Evolutionary conservation across 2,888 invertebrate genomes (phyloP).

Genomic region (Synergus laeviventris): DNA sequence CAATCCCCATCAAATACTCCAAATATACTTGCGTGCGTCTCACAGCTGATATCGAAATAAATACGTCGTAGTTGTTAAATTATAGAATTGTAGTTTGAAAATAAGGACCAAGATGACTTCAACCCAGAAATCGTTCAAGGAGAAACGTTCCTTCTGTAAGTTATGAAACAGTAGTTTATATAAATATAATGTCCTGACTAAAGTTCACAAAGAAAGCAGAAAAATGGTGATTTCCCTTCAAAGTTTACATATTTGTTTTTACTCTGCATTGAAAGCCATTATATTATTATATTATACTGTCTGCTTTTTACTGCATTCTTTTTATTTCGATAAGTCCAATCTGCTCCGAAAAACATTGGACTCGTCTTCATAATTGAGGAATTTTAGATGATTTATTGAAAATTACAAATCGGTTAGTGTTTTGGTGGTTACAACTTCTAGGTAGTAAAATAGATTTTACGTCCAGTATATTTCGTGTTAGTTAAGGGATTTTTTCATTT

Average conservation of each 20-base stretch:
- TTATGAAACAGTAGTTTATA: slow-evolving; percentile 22
- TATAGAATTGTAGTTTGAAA: slow-evolving; percentile 6
- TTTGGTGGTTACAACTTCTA: too few species aligned
- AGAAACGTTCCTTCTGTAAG: slow-evolving; percentile 71
- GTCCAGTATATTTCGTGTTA: neutral
- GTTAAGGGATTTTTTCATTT: neutral
- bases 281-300: neutral
- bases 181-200: neutral
- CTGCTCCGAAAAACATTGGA: slow-evolving; percentile 5
- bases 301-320: neutral
- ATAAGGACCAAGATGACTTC: slow-evolving; percentile 59
- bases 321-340: neutral
- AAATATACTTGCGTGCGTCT: slow-evolving; percentile 24
- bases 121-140: slow-evolving; percentile 67
- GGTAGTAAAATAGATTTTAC: neutral
- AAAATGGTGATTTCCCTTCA: neutral
- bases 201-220: slow-evolving; percentile 21
- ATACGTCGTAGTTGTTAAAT: slow-evolving; percentile 27
- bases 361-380: slow-evolving; percentile 3
- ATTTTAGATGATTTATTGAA: neutral
- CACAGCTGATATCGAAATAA: slow-evolving; percentile 37
- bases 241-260: neutral
- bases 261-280: too few species aligned
- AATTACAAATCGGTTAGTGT: neutral
- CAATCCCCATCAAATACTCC: neutral